These are phyloP conservation scores for Quadroppia sp. DNA, from an alignment of 2,888 invertebrate species.

Conservation along the genomic window DNA sequence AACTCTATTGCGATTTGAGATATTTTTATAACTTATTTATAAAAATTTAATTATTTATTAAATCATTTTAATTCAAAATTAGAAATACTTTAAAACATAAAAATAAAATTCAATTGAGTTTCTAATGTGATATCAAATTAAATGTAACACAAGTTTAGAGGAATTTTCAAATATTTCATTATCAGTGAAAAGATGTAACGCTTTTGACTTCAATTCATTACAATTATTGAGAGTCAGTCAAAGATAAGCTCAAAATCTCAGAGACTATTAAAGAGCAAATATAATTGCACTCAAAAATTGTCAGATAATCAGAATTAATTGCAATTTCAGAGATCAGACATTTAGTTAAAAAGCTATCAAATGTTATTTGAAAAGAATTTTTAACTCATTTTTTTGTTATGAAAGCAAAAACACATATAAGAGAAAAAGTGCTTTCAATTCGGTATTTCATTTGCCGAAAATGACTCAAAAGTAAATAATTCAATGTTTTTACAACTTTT, in stretches of 20 bases:
- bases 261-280: slow-evolving; percentile 24
- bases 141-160: background rate
- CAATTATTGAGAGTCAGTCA: background rate
- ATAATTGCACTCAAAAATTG: slow-evolving; percentile 19
- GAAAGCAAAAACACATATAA: background rate
- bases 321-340: slow-evolving; percentile 13
- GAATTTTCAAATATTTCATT: background rate
- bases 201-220: slow-evolving; percentile 11
- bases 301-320: slow-evolving; percentile 30
- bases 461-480: background rate
- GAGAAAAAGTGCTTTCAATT: too few relatives aligned
- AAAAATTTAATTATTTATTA: too few relatives aligned
- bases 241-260: background rate
- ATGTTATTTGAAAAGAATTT: background rate
- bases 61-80: background rate
- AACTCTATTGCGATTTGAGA: too few relatives aligned
- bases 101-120: too few relatives aligned
- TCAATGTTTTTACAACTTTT: background rate
- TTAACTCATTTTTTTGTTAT: too few relatives aligned
- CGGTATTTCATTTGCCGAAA: too few relatives aligned
- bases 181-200: background rate
- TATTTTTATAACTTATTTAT: too few relatives aligned
- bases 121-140: background rate
- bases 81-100: too few relatives aligned
- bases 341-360: background rate